These are phyloP conservation scores for Salmo trutta DNA, from an alignment of 2,797 vertebrate genomes.

Conservation along the genomic window DNA sequence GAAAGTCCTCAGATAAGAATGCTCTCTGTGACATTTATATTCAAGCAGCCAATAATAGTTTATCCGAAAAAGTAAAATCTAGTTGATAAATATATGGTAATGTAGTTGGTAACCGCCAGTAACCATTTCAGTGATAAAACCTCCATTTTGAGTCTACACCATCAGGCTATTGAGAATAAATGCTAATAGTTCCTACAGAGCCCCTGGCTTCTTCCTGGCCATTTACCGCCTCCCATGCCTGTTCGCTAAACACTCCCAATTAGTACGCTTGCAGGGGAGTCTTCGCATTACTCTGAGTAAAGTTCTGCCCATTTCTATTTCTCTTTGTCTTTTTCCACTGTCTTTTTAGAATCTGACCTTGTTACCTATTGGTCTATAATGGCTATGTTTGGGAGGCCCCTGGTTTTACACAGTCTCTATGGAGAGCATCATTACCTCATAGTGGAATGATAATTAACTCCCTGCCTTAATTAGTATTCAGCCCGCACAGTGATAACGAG, in stretches of 20 bases:
- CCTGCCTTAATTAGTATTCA: conserved; percentile 74
- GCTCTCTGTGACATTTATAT: no score
- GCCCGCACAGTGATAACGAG: conserved; percentile 68
- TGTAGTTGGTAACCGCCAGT: not conserved
- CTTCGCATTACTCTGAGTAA: not conserved
- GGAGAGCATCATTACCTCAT: conserved; percentile 54
- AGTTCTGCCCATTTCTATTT: conserved; percentile 31
- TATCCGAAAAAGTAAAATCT: not conserved
- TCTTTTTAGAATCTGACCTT: conserved; percentile 48
- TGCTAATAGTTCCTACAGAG: conserved; percentile 8
- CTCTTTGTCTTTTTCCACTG: conserved; percentile 44
- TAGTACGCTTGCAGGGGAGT: conserved; percentile 3
- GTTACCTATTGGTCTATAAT: conserved; percentile 17
- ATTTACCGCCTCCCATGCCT: not conserved
- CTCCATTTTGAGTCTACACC: not conserved
- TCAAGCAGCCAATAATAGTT: no score
- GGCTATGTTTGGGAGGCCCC: conserved; percentile 51
- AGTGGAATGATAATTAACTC: conserved; percentile 74
- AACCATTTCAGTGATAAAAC: not conserved
- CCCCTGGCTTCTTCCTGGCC: conserved; percentile 7
- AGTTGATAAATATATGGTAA: not conserved
- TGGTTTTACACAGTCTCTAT: conserved; percentile 42
- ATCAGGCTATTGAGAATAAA: conserved; percentile 1
- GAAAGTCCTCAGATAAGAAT: no score
- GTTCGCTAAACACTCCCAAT: conserved; percentile 15